Conservation (phyloP, 2,888 invertebrate genomes). For the Gastracanthus pulcherrimus region DNA sequence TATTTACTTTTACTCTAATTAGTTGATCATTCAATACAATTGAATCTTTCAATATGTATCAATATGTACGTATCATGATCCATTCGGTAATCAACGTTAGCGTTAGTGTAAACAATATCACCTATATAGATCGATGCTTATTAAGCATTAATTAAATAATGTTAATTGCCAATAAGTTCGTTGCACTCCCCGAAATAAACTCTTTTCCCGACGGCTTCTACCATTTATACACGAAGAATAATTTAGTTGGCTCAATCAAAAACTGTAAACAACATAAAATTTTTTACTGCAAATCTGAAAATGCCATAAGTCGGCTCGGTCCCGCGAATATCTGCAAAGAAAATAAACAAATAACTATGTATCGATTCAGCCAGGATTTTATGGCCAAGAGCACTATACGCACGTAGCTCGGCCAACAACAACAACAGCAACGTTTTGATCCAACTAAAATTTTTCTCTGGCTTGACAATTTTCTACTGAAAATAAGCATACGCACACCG, state of each 20-base stretch:
- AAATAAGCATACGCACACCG: too few species aligned
- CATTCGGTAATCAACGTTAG: too few species aligned
- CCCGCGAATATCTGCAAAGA: background rate
- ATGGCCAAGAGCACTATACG: background rate
- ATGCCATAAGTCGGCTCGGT: too few species aligned
- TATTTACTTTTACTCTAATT: slow-evolving; percentile 10
- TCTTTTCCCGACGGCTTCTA: slow-evolving; percentile 14
- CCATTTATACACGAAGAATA: background rate
- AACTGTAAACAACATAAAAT: background rate
- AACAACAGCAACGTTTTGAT: slow-evolving; percentile 15
- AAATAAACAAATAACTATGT: background rate
- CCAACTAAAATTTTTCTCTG: slow-evolving; percentile 19
- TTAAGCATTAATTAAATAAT: too few species aligned
- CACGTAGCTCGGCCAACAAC: background rate
- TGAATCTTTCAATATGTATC: background rate
- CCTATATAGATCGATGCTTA: too few species aligned
- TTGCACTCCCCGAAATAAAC: background rate
- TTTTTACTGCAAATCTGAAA: background rate
- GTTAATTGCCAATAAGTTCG: background rate
- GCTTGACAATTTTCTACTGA: slow-evolving; percentile 28
- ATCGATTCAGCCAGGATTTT: background rate
- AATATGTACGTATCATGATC: background rate
- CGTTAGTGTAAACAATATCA: too few species aligned
- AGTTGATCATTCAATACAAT: background rate
- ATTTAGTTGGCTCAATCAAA: slow-evolving; percentile 3